Evolutionary conservation across 1,140 invertebrate species (phyloP).

Genomic region (Notospermus geniculatus): DNA sequence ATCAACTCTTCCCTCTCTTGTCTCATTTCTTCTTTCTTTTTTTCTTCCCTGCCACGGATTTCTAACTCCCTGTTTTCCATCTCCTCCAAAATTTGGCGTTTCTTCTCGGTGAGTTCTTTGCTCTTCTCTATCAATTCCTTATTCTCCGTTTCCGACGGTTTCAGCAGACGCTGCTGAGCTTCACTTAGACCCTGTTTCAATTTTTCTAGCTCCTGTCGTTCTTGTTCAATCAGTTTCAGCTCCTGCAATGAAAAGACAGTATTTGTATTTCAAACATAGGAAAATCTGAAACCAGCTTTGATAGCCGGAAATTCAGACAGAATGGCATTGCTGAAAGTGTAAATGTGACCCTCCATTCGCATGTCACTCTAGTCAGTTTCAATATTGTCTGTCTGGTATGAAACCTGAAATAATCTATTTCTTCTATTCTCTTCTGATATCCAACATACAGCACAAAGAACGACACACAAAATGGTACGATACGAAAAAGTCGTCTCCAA

Average conservation of each 20-base stretch:
- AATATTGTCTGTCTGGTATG: no score
- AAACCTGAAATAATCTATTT: no score
- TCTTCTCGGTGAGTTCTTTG: conserved; percentile 34
- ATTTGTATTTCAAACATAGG: no score
- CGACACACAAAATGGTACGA: no score
- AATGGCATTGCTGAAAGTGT: no score
- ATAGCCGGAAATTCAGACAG: no score
- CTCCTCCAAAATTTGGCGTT: conserved; percentile 33
- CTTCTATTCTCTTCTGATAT: no score
- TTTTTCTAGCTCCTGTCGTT: background rate
- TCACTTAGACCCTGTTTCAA: conserved; percentile 1
- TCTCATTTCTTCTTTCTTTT: conserved; percentile 1
- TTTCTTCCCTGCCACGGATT: conserved; percentile 17
- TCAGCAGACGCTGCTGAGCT: background rate
- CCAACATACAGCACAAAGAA: no score
- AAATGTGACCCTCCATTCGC: no score
- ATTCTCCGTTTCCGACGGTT: conserved; percentile 16
- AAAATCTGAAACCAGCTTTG: no score
- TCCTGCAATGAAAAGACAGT: background rate
- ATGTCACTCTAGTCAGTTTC: no score
- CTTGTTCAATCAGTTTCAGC: conserved; percentile 2
- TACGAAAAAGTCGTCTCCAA: no score
- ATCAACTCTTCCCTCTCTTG: conserved; percentile 22
- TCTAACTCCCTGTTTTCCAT: conserved; percentile 33
- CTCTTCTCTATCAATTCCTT: conserved; percentile 28